Conservation (phyloP, 2,113 vertebrate species). For the Tragelaphus strepsiceros region DNA sequence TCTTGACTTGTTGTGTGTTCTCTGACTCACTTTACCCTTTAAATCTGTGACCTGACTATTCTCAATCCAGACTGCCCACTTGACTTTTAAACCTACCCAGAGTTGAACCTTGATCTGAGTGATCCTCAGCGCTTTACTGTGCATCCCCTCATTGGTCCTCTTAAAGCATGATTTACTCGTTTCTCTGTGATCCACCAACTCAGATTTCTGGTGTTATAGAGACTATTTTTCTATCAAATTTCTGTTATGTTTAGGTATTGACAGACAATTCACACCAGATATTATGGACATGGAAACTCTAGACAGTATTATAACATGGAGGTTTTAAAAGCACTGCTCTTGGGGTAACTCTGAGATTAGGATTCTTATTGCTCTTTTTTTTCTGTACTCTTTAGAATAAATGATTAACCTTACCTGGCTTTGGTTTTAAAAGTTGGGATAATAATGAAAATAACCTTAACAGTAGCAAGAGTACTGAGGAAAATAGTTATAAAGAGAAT, state of each 20-base stretch:
- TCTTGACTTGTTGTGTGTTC: background rate
- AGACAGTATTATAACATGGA: background rate
- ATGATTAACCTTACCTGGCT: background rate
- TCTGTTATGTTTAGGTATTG: background rate
- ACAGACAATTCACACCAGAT: background rate
- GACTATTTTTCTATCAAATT: background rate
- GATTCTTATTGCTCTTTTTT: background rate
- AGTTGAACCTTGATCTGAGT: background rate
- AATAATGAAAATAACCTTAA: background rate
- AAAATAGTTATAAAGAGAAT: background rate
- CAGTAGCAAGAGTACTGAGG: background rate
- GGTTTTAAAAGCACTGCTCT: background rate
- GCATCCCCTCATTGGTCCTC: background rate
- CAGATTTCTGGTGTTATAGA: background rate
- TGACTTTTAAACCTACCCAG: background rate
- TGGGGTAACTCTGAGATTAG: background rate
- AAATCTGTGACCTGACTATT: background rate
- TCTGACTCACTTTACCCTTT: background rate
- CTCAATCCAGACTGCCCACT: background rate
- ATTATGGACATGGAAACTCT: background rate
- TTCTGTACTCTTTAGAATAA: background rate
- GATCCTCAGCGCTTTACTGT: background rate
- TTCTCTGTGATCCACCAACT: background rate
- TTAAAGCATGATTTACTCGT: background rate
- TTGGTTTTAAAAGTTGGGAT: background rate